Evolutionary conservation across 23 tunicate species (phyloP).

Genomic region (Oikopleura albicans): DNA sequence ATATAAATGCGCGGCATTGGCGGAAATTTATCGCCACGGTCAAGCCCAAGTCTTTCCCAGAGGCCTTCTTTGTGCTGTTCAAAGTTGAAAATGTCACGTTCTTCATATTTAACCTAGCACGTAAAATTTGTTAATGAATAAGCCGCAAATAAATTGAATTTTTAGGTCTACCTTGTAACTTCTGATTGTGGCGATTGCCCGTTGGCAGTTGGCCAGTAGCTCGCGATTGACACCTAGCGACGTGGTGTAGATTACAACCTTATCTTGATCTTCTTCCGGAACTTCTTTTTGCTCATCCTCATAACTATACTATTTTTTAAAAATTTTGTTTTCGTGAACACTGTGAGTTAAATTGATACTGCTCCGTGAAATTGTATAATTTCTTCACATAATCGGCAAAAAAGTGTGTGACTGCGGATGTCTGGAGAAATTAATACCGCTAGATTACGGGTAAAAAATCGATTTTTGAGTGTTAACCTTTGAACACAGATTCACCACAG

Average conservation of each 20-base stretch:
- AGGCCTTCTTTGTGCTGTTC: conserved; percentile 62
- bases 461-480: too few relatives aligned
- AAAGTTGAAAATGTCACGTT: conserved; percentile 40
- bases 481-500: too few relatives aligned
- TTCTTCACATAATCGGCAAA: too few relatives aligned
- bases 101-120: conserved; percentile 22
- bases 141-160: not conserved
- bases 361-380: not conserved
- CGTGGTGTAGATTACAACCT: conserved; percentile 67
- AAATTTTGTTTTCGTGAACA: not conserved
- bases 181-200: conserved; percentile 37
- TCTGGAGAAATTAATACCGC: too few relatives aligned
- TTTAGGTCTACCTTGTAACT: conserved; percentile 35
- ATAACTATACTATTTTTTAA: not conserved
- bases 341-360: not conserved
- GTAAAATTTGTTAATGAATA: not conserved
- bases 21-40: conserved; percentile 35
- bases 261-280: conserved; percentile 40
- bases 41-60: conserved; percentile 44
- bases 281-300: conserved; percentile 25
- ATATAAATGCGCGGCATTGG: conserved; percentile 62
- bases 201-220: conserved; percentile 42
- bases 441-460: too few relatives aligned
- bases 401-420: too few relatives aligned
- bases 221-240: conserved; percentile 42